These are phyloP conservation scores for Lycocorax pyrrhopterus DNA, from an alignment of 2,113 vertebrate species.

Conservation along the genomic window DNA sequence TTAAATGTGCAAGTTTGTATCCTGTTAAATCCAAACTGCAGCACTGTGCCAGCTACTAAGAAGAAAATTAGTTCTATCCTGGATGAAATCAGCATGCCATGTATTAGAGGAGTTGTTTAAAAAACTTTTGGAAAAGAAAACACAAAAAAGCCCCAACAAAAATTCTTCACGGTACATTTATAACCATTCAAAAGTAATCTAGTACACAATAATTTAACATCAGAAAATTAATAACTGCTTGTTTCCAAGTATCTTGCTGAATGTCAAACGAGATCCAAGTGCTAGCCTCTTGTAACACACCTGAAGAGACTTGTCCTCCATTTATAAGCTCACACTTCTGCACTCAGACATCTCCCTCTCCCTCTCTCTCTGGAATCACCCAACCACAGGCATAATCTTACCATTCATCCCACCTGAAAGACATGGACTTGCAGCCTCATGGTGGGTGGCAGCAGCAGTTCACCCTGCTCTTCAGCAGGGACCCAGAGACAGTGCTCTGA, in stretches of 20 bases:
- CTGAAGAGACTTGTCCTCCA: not conserved
- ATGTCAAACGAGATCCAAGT: not conserved
- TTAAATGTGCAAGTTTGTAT: not conserved
- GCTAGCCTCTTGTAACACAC: not conserved
- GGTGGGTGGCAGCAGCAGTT: not conserved
- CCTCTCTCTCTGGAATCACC: not conserved
- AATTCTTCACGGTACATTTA: not conserved
- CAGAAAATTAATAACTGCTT: not conserved
- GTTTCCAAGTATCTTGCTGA: not conserved
- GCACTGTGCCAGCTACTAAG: not conserved
- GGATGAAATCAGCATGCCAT: not conserved
- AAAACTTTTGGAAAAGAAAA: not conserved
- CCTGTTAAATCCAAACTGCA: not conserved
- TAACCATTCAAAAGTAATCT: not conserved
- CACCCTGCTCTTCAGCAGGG: not conserved
- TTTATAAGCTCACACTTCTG: not conserved
- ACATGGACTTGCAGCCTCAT: not conserved
- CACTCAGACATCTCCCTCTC: not conserved
- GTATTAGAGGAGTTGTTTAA: not conserved
- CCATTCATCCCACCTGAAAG: not conserved
- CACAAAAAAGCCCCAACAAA: not conserved
- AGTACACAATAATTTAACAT: not conserved
- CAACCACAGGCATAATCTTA: not conserved
- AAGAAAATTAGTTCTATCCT: not conserved
- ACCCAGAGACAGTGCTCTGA: not conserved